Evolutionary conservation across 2,888 invertebrate species (phyloP).

Genomic region (Amiota communis): DNA sequence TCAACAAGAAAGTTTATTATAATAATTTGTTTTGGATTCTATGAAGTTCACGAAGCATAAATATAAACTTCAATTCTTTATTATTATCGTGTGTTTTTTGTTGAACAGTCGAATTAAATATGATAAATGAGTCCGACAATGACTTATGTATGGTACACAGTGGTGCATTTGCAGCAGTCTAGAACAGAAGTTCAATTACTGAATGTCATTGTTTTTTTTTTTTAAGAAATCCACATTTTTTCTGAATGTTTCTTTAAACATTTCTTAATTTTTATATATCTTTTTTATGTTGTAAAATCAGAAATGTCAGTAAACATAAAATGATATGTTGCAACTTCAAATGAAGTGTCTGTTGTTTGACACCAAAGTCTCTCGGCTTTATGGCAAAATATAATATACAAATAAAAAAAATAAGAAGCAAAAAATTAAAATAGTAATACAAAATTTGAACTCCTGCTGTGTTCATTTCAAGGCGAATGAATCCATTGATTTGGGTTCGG

Average conservation of each 20-base stretch:
- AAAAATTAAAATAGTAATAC: not conserved
- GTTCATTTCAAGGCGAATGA: constrained; percentile 11
- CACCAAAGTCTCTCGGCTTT: not conserved
- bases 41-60: too few species aligned
- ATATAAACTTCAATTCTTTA: not conserved
- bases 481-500: constrained; percentile 2
- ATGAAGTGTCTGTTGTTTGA: not conserved
- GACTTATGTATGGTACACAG: constrained; percentile 49
- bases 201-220: too few species aligned
- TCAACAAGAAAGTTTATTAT: too few species aligned
- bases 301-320: too few species aligned
- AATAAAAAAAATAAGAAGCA: not conserved
- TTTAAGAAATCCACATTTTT: too few species aligned
- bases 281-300: too few species aligned
- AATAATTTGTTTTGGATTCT: too few species aligned
- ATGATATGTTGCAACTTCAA: too few species aligned
- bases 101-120: constrained; percentile 50
- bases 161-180: constrained; percentile 28
- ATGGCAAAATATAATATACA: not conserved
- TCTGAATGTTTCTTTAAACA: too few species aligned
- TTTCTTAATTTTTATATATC: too few species aligned
- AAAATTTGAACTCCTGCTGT: constrained; percentile 23
- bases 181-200: not conserved
- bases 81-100: constrained; percentile 22
- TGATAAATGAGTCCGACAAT: constrained; percentile 58